These are phyloP conservation scores for Matsumurasca onukii DNA, from an alignment of 1,140 invertebrate genomes.

Conservation along the genomic window DNA sequence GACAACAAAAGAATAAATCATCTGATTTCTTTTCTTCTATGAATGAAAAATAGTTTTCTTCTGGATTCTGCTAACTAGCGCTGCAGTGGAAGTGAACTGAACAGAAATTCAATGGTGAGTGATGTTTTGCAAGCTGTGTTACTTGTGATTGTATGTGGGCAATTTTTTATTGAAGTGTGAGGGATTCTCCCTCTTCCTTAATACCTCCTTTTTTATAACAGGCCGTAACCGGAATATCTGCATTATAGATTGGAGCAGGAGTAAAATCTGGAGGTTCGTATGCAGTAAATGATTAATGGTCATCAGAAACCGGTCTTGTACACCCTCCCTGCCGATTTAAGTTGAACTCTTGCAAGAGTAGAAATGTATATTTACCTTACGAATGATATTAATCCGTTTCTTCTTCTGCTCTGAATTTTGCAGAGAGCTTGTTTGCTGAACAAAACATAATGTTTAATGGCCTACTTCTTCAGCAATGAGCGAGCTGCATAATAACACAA, in stretches of 20 bases:
- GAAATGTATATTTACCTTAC: constrained; percentile 23
- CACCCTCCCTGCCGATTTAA: constrained; percentile 29
- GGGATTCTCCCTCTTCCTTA: constrained; percentile 27
- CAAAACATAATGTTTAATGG: too few relatives aligned
- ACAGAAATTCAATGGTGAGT: constrained; percentile 19
- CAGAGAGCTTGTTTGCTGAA: too few relatives aligned
- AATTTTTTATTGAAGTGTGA: constrained; percentile 23
- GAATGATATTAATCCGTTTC: constrained; percentile 21
- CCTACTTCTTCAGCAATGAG: too few relatives aligned
- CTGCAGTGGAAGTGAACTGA: constrained; percentile 4
- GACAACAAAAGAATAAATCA: too few relatives aligned
- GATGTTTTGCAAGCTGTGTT: constrained; percentile 18
- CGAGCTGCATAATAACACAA: too few relatives aligned
- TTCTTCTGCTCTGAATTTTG: constrained; percentile 26
- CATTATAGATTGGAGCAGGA: constrained; percentile 31
- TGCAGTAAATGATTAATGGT: constrained; percentile 28
- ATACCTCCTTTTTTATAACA: constrained; percentile 24
- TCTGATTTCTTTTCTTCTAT: too few relatives aligned
- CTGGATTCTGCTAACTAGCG: too few relatives aligned
- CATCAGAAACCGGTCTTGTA: constrained; percentile 30
- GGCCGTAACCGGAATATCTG: constrained; percentile 33
- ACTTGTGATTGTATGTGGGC: constrained; percentile 24
- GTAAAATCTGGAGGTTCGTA: constrained; percentile 32
- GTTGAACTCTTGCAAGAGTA: constrained; percentile 22
- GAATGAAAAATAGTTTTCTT: too few relatives aligned